Evolutionary conservation across 2,797 vertebrate genomes (phyloP).

Genomic region (Pseudomugil gertrudae): DNA sequence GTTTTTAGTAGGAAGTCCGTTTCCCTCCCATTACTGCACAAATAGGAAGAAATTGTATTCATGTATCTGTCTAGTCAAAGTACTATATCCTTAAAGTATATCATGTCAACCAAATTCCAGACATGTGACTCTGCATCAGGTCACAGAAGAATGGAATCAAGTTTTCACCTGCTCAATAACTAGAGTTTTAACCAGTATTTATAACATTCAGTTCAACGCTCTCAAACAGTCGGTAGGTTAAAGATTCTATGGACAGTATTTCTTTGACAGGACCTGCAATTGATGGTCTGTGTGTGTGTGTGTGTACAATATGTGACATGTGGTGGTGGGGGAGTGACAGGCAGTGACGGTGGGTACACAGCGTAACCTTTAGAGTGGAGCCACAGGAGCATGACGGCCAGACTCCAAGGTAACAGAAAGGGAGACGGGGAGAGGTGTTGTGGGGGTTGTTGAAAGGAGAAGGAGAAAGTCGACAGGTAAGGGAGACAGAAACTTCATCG

Average conservation of each 20-base stretch:
- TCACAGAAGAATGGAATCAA: neutral
- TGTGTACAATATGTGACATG: slow-evolving; percentile 24
- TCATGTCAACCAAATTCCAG: neutral
- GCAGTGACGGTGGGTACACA: slow-evolving; percentile 80
- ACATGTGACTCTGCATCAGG: neutral
- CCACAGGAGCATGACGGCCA: slow-evolving; percentile 82
- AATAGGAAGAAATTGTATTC: neutral
- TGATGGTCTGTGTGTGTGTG: slow-evolving; percentile 41
- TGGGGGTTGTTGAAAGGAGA: slow-evolving; percentile 55
- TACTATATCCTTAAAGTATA: neutral
- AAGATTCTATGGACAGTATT: slow-evolving; percentile 50
- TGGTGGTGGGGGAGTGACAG: slow-evolving; percentile 69
- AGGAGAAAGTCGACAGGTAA: slow-evolving; percentile 70
- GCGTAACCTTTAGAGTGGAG: slow-evolving; percentile 80
- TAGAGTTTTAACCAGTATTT: slow-evolving; percentile 32
- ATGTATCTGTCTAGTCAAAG: neutral
- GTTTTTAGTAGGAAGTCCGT: neutral
- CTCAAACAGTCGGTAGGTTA: slow-evolving; percentile 35
- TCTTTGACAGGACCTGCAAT: slow-evolving; percentile 63
- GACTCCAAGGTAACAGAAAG: slow-evolving; percentile 76
- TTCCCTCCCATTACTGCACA: neutral
- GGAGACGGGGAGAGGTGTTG: slow-evolving; percentile 60
- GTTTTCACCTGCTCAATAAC: slow-evolving; percentile 14
- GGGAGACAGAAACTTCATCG: slow-evolving; percentile 66
- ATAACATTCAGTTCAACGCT: slow-evolving; percentile 37